phyloP scores from a whole-genome alignment of 2,113 vertebrate species.

The Stegostoma tigrinum region DNA sequence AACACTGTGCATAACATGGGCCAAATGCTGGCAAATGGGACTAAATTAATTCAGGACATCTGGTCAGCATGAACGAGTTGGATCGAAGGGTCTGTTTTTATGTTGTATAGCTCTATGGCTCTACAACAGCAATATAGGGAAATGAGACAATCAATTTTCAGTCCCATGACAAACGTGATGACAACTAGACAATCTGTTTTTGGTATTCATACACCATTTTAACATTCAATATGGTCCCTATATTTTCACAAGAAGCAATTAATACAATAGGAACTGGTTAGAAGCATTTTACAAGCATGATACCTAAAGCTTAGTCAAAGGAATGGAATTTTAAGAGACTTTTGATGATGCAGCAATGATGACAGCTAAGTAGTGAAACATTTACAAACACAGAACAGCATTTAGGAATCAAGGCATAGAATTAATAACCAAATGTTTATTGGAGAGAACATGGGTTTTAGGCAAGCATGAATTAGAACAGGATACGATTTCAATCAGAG shows the following conservation, averaged over 20 bases:
- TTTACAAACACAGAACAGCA: background rate
- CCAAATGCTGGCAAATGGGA: no score
- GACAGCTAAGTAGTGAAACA: background rate
- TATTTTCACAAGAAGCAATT: background rate
- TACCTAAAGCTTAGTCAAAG: background rate
- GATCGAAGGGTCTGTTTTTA: no score
- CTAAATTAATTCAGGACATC: no score
- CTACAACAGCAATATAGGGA: background rate
- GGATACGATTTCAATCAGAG: background rate
- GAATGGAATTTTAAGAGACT: background rate
- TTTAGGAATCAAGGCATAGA: background rate
- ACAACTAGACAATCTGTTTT: background rate
- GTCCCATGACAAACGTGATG: background rate
- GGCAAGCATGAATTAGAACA: background rate
- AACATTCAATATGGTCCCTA: background rate
- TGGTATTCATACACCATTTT: background rate
- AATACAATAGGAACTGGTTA: background rate
- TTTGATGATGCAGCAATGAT: background rate
- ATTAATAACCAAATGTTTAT: background rate
- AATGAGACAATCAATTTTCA: background rate
- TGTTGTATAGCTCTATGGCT: no score
- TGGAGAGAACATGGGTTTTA: background rate
- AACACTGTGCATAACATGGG: background rate
- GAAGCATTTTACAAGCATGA: background rate
- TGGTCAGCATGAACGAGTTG: no score